Base-by-base conservation (phyloP, 2,797 vertebrate species). In the Tenualosa ilisha region DNA sequence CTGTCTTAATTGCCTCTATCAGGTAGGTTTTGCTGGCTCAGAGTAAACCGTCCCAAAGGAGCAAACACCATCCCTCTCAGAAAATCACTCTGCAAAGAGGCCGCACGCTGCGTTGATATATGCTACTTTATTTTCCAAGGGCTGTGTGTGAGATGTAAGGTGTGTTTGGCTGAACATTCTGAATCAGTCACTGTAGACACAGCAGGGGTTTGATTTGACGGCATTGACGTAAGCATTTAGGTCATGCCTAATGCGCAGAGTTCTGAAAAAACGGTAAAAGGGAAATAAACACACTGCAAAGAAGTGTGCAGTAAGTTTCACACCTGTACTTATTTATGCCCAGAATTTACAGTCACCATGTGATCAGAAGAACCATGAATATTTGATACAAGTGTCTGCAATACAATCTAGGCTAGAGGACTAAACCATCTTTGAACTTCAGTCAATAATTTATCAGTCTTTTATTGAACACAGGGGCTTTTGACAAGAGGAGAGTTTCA, bases 351-450 rank as follows among this genome's bases (percentile, higher is more conserved):
- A 79, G 72, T 79, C 72, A 7, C 72, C 72, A 79, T 79, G 40
- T 79, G 72, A 79, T 79, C 72, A 79, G 72, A 79, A 17, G 37
- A 46, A 6, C 6, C 72, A 79, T 79, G 37, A 79, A 79, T 79
- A 79, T 79, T 79, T 79, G 40, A 79, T 79, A 79, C 72, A 46
- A 43, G 72, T 79, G 72, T 79, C 68, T 72, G 72, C 72, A 79
- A 79, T 79, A 40, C 72, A 79, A 79, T 79, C 72, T 79, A 37
- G 72, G 72, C 37, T 79, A 15, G 37, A 43, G 68, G 37, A 75
- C 68, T 43, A 79, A 79, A 79, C 72, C 72, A 8, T 79, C 72
- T 79, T 79, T 79, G 72, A 79, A 79, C 72, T 79, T 43, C 68
- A 40, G 68, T 75, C 68, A 79, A 79, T 79, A 79, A 79, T 79